Percentiles rank a stretch among this genome's conserved stretches.
Conservation (phyloP, 2,113 vertebrate genomes). For the Clupea harengus region DNA sequence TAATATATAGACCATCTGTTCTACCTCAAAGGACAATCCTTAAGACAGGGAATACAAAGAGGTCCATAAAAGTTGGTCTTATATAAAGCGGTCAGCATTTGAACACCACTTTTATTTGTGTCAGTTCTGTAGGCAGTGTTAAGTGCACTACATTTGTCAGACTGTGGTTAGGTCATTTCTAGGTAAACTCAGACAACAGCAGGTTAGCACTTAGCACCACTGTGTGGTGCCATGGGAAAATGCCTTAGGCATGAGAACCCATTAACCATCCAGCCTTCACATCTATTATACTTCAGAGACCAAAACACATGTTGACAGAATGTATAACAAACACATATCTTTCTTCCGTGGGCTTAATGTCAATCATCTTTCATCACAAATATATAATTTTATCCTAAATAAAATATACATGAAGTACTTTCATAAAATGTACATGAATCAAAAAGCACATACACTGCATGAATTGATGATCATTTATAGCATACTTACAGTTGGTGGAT, state of each 20-base stretch:
- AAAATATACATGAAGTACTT: too few relatives aligned
- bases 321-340: neutral
- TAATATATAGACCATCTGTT: neutral
- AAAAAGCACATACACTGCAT: neutral
- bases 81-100: neutral
- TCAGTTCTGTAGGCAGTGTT: neutral
- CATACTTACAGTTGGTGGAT: neutral
- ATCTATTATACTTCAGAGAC: neutral
- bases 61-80: neutral
- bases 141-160: too few relatives aligned
- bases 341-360: too few relatives aligned
- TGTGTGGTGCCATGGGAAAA: neutral
- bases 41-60: neutral
- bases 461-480: neutral
- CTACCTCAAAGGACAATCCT: neutral
- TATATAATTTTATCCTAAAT: too few relatives aligned
- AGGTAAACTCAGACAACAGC: neutral
- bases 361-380: too few relatives aligned
- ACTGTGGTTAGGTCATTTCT: neutral
- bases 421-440: neutral
- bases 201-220: neutral
- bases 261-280: neutral
- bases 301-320: neutral
- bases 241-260: neutral
- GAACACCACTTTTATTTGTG: neutral